phyloP scores from a whole-genome alignment of 1,140 invertebrate species.

The Bombus superbus region DNA sequence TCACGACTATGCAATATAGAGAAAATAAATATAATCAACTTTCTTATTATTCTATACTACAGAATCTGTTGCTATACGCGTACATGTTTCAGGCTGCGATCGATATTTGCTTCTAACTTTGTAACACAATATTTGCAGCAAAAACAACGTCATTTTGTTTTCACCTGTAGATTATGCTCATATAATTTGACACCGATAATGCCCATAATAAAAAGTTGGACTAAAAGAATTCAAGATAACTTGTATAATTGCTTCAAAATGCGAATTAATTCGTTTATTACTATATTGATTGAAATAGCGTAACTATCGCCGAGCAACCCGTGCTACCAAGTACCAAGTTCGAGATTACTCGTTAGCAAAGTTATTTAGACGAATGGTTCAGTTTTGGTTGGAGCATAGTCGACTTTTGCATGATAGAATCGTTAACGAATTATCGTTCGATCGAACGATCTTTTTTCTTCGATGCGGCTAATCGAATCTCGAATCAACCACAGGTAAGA shows the following conservation, averaged over 20 bases:
- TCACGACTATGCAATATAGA: background rate
- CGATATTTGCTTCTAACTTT: background rate
- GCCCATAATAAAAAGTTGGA: background rate
- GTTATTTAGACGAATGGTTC: slow-evolving; percentile 41
- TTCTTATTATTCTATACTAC: background rate
- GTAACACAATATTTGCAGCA: background rate
- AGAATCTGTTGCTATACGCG: background rate
- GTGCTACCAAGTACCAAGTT: slow-evolving; percentile 11
- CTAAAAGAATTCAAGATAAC: background rate
- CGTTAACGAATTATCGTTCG: background rate
- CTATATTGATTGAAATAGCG: background rate
- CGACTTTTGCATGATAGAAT: slow-evolving; percentile 53
- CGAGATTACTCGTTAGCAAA: slow-evolving; percentile 37
- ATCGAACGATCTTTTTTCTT: background rate
- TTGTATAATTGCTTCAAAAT: no score
- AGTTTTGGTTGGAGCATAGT: slow-evolving; percentile 44
- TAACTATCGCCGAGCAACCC: slow-evolving; percentile 28
- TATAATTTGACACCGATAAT: background rate
- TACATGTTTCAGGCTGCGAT: background rate
- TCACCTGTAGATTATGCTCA: background rate
- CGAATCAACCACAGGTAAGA: slow-evolving; percentile 53
- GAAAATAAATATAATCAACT: background rate
- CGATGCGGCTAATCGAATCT: slow-evolving; percentile 21
- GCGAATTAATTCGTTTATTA: no score
- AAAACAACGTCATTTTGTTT: background rate